Percentiles rank a stretch among this genome's conserved stretches.
Conservation (phyloP, 1,140 invertebrate genomes). For the Drosophila pseudoobscura region DNA sequence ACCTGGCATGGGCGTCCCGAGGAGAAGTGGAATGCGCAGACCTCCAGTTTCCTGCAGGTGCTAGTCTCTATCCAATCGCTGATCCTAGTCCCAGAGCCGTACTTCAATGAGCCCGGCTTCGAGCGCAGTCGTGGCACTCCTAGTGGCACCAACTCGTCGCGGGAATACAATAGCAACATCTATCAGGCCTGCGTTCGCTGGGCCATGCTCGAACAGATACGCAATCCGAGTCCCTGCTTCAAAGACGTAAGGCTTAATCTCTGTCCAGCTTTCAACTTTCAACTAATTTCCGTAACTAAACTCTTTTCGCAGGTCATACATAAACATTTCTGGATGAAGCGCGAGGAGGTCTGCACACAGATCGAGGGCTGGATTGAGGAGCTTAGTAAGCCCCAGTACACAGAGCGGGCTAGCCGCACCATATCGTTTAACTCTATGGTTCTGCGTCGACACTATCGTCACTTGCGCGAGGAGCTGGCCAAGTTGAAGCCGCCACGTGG, state of each 20-base stretch:
- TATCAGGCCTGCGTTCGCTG: constrained; percentile 97
- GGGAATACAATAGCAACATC: constrained; percentile 98
- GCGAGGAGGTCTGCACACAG: constrained; percentile 94
- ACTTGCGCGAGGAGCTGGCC: constrained; percentile 90
- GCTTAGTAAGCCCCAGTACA: constrained; percentile 90
- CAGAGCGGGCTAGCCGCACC: constrained; percentile 87
- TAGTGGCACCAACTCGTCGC: constrained; percentile 92
- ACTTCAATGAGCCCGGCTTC: constrained; percentile 99
- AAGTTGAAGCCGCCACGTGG: constrained; percentile 90
- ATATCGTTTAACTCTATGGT: constrained; percentile 91
- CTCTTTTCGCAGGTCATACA: constrained; percentile 89
- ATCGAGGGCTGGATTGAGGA: constrained; percentile 95
- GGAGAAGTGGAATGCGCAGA: constrained; percentile 99
- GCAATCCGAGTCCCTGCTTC: constrained; percentile 96
- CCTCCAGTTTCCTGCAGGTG: constrained; percentile 97
- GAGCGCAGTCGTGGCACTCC: constrained; percentile 95
- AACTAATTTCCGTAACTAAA: neutral
- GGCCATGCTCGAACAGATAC: constrained; percentile 97
- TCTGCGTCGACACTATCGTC: constrained; percentile 90
- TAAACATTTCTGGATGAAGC: constrained; percentile 97
- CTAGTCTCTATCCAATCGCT: constrained; percentile 98
- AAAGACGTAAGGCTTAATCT: constrained; percentile 88
- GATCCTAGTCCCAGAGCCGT: constrained; percentile 97
- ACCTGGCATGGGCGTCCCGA: constrained; percentile 99
- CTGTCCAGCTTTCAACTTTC: no score